Evolutionary conservation across 1,140 invertebrate species (phyloP).

Genomic region (Heliothis subflexa): DNA sequence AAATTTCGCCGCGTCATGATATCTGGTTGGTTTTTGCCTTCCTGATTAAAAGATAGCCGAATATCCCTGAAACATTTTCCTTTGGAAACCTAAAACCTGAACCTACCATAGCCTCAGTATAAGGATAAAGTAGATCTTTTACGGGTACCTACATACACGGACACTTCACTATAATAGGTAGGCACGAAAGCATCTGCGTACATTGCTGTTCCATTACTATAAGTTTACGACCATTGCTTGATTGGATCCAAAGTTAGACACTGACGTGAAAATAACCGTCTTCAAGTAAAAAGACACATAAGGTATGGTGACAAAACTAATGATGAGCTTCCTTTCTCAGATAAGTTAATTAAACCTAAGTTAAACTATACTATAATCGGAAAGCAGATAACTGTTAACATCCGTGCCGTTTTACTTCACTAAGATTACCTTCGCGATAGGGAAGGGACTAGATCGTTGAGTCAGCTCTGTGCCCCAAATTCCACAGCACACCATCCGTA

Average conservation of each 20-base stretch:
- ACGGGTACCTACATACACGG: no score
- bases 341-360: conserved; percentile 32
- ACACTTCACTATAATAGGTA: no score
- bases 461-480: conserved; percentile 83
- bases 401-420: conserved; percentile 41
- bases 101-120: no score
- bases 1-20: background rate
- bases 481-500: conserved; percentile 79
- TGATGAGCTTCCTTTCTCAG: conserved; percentile 11
- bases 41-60: background rate
- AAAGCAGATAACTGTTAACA: conserved; percentile 34
- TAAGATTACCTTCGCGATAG: conserved; percentile 66
- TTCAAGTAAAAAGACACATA: background rate
- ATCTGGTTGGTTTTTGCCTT: background rate
- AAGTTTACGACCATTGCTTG: no score
- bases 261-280: background rate
- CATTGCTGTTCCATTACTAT: no score
- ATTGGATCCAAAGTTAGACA: background rate
- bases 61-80: no score
- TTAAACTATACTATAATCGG: conserved; percentile 38
- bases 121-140: no score
- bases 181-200: no score
- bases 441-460: conserved; percentile 83
- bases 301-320: conserved; percentile 19
- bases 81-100: no score